These are phyloP conservation scores for Lasioglossum calceatum DNA, from an alignment of 2,888 invertebrate species.

Conservation along the genomic window DNA sequence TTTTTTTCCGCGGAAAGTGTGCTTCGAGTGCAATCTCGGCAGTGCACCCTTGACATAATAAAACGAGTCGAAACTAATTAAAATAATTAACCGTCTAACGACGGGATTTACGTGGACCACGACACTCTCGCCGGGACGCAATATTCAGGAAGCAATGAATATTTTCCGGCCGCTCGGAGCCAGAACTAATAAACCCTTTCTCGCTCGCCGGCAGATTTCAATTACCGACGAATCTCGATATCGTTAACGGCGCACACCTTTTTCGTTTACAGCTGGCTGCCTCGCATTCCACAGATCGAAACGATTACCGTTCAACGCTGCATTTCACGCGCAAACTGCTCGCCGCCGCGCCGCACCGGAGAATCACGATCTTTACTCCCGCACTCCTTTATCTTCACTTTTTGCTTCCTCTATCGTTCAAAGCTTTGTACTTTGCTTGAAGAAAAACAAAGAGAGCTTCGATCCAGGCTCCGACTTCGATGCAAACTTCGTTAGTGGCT, in stretches of 20 bases:
- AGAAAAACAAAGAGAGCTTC: background rate
- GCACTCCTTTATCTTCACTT: too few species aligned
- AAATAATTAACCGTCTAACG: constrained; percentile 34
- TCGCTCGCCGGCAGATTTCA: background rate
- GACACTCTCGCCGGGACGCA: background rate
- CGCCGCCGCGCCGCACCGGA: background rate
- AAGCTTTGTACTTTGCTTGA: background rate
- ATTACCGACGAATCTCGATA: background rate
- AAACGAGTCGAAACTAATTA: constrained; percentile 43
- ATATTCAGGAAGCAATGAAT: background rate
- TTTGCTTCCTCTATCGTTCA: background rate
- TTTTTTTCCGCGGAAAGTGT: background rate
- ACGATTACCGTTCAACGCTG: background rate
- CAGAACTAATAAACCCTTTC: background rate
- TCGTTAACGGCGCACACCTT: background rate
- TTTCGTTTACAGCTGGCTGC: background rate
- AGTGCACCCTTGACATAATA: constrained; percentile 28
- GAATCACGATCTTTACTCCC: background rate
- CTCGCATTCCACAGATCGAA: background rate
- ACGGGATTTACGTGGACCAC: background rate
- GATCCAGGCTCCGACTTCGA: constrained; percentile 1
- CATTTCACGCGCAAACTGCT: background rate
- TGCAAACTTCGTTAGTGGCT: background rate
- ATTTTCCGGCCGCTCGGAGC: background rate
- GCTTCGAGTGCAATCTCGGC: constrained; percentile 24